phyloP scores from a whole-genome alignment of 1,140 invertebrate genomes.

The Periplaneta americana region DNA sequence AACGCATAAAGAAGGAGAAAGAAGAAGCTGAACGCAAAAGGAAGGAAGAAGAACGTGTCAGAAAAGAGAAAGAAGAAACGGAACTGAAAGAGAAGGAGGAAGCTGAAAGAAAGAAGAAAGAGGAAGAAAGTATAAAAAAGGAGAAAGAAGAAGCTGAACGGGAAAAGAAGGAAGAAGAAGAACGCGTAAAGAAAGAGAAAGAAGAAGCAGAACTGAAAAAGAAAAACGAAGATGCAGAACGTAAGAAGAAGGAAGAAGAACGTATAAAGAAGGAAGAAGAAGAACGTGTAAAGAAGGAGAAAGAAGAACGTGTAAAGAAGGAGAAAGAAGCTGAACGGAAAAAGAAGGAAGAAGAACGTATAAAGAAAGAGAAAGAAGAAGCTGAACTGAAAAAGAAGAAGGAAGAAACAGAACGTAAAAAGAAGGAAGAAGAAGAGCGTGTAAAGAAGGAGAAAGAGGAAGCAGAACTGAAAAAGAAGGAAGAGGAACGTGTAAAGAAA shows the following conservation, averaged over 20 bases:
- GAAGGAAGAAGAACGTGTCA: no score
- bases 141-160: not conserved
- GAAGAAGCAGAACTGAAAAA: not conserved
- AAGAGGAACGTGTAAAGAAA: conserved; percentile 8
- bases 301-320: conserved; percentile 12
- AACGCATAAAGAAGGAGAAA: not conserved
- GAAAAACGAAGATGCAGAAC: no score
- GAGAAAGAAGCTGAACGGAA: conserved; percentile 25
- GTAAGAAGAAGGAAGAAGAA: not conserved
- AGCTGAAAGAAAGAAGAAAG: not conserved
- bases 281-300: not conserved
- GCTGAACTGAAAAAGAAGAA: not conserved
- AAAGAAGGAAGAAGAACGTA: conserved; percentile 16
- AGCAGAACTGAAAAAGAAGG: not conserved
- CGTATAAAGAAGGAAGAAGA: conserved; percentile 4
- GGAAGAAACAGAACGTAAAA: conserved; percentile 24
- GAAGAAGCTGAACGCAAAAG: not conserved
- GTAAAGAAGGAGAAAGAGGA: conserved; percentile 1
- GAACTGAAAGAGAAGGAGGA: not conserved
- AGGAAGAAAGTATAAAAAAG: no score
- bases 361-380: not conserved
- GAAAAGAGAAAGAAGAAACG: not conserved
- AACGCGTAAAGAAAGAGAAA: no score
- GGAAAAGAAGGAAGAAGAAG: not conserved
- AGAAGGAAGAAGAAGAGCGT: not conserved